phyloP scores from a whole-genome alignment of 2,888 invertebrate species.

The Acleris holmiana region DNA sequence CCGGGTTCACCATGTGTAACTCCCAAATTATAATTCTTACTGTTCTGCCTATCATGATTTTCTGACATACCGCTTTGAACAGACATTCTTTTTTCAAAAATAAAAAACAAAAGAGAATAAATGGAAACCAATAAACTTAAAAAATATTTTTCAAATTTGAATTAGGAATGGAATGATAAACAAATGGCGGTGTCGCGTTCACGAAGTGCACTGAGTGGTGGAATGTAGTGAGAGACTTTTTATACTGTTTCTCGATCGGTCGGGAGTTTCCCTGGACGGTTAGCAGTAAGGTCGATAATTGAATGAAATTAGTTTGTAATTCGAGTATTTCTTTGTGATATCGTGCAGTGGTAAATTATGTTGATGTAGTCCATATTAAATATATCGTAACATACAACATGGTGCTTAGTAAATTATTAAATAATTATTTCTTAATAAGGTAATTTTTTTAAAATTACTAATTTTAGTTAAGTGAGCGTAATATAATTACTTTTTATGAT shows the following conservation, averaged over 20 bases:
- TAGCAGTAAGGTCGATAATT: background rate
- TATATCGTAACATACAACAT: too few relatives aligned
- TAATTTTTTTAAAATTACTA: too few relatives aligned
- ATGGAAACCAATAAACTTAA: too few relatives aligned
- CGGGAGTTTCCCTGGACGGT: constrained; percentile 24
- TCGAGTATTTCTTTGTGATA: too few relatives aligned
- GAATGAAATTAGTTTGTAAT: constrained; percentile 26
- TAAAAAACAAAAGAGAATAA: background rate
- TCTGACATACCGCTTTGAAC: constrained; percentile 21
- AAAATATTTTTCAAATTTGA: background rate
- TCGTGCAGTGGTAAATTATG: too few relatives aligned
- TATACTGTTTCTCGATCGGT: background rate
- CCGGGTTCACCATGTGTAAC: constrained; percentile 21
- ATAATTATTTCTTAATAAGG: too few relatives aligned
- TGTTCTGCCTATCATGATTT: constrained; percentile 18
- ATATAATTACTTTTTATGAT: too few relatives aligned
- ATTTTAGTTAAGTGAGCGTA: too few relatives aligned
- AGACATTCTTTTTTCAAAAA: constrained; percentile 12
- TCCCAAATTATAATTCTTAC: constrained; percentile 20
- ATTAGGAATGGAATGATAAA: background rate
- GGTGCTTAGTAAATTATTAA: too few relatives aligned
- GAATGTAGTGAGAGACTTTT: constrained; percentile 1
- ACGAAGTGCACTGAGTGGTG: background rate
- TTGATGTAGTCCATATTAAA: too few relatives aligned
- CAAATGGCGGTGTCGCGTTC: background rate